These are phyloP conservation scores for Hololepta plana DNA, from an alignment of 2,888 invertebrate genomes.

Conservation along the genomic window DNA sequence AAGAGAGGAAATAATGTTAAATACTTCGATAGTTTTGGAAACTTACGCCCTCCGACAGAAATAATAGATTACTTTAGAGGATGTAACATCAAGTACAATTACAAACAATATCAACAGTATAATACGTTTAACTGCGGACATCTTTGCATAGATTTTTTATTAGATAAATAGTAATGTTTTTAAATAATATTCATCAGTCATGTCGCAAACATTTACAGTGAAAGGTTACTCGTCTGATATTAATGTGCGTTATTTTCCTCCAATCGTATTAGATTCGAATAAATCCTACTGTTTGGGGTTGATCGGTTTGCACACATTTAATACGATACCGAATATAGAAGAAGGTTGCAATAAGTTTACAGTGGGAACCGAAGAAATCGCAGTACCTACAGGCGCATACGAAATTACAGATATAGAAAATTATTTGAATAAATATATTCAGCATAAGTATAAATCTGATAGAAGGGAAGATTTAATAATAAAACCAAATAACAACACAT, in stretches of 20 bases:
- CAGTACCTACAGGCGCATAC: no score
- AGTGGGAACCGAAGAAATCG: no score
- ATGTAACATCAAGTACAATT: conserved; percentile 6
- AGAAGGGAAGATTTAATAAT: no score
- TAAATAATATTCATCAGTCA: no score
- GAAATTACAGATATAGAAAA: no score
- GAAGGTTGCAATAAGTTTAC: no score
- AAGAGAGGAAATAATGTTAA: conserved; percentile 15
- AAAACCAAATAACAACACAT: no score
- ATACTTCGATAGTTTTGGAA: conserved; percentile 13
- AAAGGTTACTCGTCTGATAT: no score
- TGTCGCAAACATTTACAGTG: no score
- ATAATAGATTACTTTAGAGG: conserved; percentile 7
- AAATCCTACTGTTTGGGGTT: conserved; percentile 15
- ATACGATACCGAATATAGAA: conserved; percentile 19
- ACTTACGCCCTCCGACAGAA: conserved; percentile 7
- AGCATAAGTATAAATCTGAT: no score
- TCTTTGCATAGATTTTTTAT: conserved; percentile 6
- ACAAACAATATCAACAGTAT: conserved; percentile 4
- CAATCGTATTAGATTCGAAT: conserved; percentile 12
- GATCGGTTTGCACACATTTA: conserved; percentile 16
- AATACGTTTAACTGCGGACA: conserved; percentile 7
- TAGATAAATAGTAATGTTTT: no score
- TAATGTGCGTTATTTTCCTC: conserved; percentile 13
- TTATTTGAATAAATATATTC: no score